Conservation (phyloP, 2,113 vertebrate species). For the Neolamprologus caudopunctatus region DNA sequence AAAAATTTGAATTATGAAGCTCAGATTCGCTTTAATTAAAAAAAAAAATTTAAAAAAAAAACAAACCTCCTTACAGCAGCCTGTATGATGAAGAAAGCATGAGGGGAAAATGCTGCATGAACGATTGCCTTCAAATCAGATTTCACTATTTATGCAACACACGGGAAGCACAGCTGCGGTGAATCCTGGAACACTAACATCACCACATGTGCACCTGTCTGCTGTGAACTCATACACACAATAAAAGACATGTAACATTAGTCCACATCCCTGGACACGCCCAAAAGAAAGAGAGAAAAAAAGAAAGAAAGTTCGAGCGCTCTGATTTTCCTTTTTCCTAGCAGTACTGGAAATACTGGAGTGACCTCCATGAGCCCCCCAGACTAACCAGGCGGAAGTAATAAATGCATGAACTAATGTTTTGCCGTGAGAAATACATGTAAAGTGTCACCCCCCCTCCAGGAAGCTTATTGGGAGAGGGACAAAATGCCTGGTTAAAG, state of each 20-base stretch:
- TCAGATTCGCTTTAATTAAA: neutral
- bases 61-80: neutral
- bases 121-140: neutral
- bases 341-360: constrained; percentile 12
- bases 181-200: neutral
- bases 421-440: neutral
- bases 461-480: neutral
- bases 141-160: neutral
- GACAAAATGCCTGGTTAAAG: neutral
- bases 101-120: neutral
- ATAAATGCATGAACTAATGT: neutral
- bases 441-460: neutral
- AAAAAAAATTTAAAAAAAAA: neutral
- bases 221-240: neutral
- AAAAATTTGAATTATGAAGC: neutral
- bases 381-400: neutral
- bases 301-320: neutral
- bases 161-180: neutral
- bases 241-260: neutral
- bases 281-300: neutral
- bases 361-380: neutral
- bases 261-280: neutral
- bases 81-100: neutral
- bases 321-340: neutral
- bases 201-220: neutral